Evolutionary conservation across 2,888 invertebrate species (phyloP), one percentile per base, ranked within the genome.

Genomic region (Oscheius sp.): DNA sequence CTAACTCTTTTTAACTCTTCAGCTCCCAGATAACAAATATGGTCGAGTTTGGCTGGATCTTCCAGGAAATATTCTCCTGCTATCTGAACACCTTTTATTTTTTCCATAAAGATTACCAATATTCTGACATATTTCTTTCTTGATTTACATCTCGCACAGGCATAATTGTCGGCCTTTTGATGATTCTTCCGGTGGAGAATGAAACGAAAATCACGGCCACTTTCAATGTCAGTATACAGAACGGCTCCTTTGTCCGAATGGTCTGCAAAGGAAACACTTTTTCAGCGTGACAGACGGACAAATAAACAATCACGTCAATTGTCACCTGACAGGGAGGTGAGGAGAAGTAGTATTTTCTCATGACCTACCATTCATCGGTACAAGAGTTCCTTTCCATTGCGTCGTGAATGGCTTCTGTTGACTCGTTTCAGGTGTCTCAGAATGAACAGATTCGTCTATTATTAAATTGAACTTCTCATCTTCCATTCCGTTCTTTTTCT

Each of bases 141-240:
- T 4, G 67, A 67, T 32, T 67, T 67, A 22, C 67, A 67, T 14
- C 67, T 22, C 17, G 67, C 67, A 32, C 67, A 67, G 24, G 67
- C 67, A 33, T 67, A 67, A 33, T 67, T 67, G 24, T 67, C 67
- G n/a, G 67, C 67, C 36, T 67, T 67, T 24, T 67, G 67, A 28
- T 67, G 57, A 47, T 67, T 67, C 33, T 51, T 57, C 2, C 67
- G 20, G 36, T 67, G 67, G 8, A 67, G 41, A 28, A 67, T 67
- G 38, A 67, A 67, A 14, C 59, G 57, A 33, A 59, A 67, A 41
- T 47, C 41, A 9, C 22, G 22, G 12, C 45, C 49, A 20, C 24
- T 59, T 8, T 36, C 33, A 1, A 59, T 57, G 47, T 50, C 33
- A 5, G 47, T 59, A 32, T 67, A 67, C 6, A 67, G 47, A 4